These are phyloP conservation scores for Oncorhynchus gorbuscha DNA, from an alignment of 2,113 vertebrate species.

Conservation along the genomic window DNA sequence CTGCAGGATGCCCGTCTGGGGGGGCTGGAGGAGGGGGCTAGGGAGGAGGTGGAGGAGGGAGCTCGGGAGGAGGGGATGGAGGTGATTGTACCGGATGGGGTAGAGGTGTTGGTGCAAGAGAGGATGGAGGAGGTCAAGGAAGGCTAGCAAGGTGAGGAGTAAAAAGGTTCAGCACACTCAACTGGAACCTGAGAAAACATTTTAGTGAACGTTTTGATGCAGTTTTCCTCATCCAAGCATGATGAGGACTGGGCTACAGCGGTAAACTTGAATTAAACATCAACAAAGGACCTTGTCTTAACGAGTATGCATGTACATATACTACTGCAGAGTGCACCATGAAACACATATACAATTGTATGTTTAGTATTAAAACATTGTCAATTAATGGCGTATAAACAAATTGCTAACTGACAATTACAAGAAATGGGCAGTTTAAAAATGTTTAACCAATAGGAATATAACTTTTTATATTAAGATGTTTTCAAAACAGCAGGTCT, in stretches of 20 bases:
- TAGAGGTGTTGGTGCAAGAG: neutral
- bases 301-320: too few relatives aligned
- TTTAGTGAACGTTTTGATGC: neutral
- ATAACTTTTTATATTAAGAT: neutral
- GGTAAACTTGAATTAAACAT: too few relatives aligned
- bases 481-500: neutral
- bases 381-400: too few relatives aligned
- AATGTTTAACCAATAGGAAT: neutral
- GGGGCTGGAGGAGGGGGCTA: constrained; percentile 32
- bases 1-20: constrained; percentile 78
- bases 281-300: too few relatives aligned
- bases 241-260: too few relatives aligned
- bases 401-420: too few relatives aligned
- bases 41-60: neutral
- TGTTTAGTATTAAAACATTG: too few relatives aligned
- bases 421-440: too few relatives aligned
- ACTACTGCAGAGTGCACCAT: too few relatives aligned
- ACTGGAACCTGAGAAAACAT: neutral
- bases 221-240: neutral
- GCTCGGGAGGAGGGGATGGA: neutral
- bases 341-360: too few relatives aligned
- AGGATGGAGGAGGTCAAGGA: neutral
- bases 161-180: neutral
- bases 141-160: neutral
- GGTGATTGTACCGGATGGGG: neutral